Base-by-base conservation (phyloP, 2,113 vertebrate genomes). In the Grantiella picta region DNA sequence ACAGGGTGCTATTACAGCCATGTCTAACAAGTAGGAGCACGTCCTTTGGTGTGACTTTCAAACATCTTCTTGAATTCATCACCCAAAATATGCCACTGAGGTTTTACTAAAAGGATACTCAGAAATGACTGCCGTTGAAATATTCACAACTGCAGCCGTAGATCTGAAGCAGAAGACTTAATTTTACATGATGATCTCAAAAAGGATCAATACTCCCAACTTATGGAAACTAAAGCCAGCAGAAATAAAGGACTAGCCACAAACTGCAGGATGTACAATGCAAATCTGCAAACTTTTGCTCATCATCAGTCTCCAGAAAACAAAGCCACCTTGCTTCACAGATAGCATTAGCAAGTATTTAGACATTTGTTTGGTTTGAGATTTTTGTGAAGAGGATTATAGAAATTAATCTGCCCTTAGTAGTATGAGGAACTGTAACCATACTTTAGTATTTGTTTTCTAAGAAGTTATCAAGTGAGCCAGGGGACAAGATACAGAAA, bases 1-100 rank as follows among this genome's bases (percentile, higher is more conserved):
- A 38, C 9, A 35, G 54, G 25, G 15, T 33, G 28, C 33, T 9
- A 14, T 5, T 2, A 63, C 44, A 68, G 25, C 33, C 44, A 23
- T 10, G 40, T 11, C 10, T 20, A 68, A 27, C 3, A 15, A 80
- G 25, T 5, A 61, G 35, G 5, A 78, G 1, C 6, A 12, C 0
- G 0, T 40, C 38, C 18, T 73, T 56, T 25, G 27, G 23, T 29
- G 12, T 0, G 1, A 38, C 3, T 23, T 76, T 35, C n/a, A 89
- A 77, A 47, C 7, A 65, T 4, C 13, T 38, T 7, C 45, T 27
- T 59, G 33, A 50, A 89, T 35, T 86, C 33, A 86, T 16, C 15
- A 42, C 7, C 11, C 15, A 59, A 59, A 86, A 82, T n/a, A 81
- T 9, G 33, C n/a, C 20, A 61, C 19, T 42, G 18, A 9, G 10